Base-by-base conservation (phyloP, 1,140 invertebrate genomes). In the Phymastichus coffea region DNA sequence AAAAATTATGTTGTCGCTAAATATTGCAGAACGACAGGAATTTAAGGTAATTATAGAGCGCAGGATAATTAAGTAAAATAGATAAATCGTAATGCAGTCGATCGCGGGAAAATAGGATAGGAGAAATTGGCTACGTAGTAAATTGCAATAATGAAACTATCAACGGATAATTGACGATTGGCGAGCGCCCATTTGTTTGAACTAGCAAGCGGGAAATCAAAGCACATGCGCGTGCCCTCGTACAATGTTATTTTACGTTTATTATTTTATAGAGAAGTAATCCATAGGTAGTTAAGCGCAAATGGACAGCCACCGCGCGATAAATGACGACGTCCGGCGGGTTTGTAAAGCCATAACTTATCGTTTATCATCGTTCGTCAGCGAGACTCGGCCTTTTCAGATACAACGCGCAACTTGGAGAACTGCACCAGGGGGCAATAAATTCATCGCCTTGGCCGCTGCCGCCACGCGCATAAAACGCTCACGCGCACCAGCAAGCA, bases 231-330 rank as follows among this genome's bases (percentile, higher is more conserved):
- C 35, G 37, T 60, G 57, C 62, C 41, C 37, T 23, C 64, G 60
- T 65, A 69, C 65, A 72, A 67, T 69, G 61, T 69, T n/a, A 67
- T 70, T 75, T 76, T 72, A 75, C 69, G 72, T 76, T 75, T 72
- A 76, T 77, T 74, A 75, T 75, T 77, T 76, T 77, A 77, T 72
- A 73, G 73, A 67, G 66, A 68, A 62, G 65, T 75, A 76, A 75
- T 75, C 70, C 74, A 70, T 66, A 69, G 63, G 70, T 65, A 67
- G 66, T 74, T 71, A 72, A 61, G 61, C 63, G 70, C 69, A 74
- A 75, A 73, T 71, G 74, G 74, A 70, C 69, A 70, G 68, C 73
- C 71, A 72, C 70, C 67, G 72, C 66, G 66, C 28, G 66, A 75
- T 72, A 69, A 76, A 73, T 74, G 70, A 73, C 61, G 66, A 64